Evolutionary conservation across 2,797 vertebrate species (phyloP), one percentile per base, ranked within the genome.

Genomic region (Sciurus carolinensis): DNA sequence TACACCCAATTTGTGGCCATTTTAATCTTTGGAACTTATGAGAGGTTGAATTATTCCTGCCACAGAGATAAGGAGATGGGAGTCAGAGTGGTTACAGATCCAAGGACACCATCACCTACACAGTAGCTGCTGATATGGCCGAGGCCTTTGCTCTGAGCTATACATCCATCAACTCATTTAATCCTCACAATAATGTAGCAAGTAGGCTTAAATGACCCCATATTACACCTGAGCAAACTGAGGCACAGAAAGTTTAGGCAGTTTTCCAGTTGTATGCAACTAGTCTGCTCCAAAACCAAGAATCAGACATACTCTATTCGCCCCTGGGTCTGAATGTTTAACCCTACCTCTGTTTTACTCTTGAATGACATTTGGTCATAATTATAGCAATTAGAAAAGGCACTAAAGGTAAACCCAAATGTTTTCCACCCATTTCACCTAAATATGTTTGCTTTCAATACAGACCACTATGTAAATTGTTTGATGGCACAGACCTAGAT

Each of bases 391-490:
- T 36, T 64, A 64, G 64, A 36, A 59, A 87, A 28, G 17, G 36
- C 0, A 28, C 8, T 80, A 26, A 67, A 90, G 26, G 36, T 8
- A 71, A 80, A 47, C 26, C 50, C 13, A 47, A 64, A 64, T 30
- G 14, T 59, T 79, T 2, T 18, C 64, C 59, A 90, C 66, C n/a
- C 39, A 69, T 85, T 89, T 84, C 30, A 64, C 79, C 80, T 66
- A 15, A 95, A 95, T 26, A 22, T 52, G 54, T 9, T 36, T 50
- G n/a, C 20, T 95, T 89, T 88, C 36, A 22, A 17, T 42, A 79
- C 33, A 73, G 44, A 81, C 67, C 12, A 64, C 4, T 82, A 85
- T 77, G 57, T 87, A 85, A 92, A 76, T 86, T 84, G 39, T 64
- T 95, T 54, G 36, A 57, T 1, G 22, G 26, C 22, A 71, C 1